These are phyloP conservation scores for Coturnix japonica DNA, from an alignment of 2,113 vertebrate genomes.

Conservation along the genomic window DNA sequence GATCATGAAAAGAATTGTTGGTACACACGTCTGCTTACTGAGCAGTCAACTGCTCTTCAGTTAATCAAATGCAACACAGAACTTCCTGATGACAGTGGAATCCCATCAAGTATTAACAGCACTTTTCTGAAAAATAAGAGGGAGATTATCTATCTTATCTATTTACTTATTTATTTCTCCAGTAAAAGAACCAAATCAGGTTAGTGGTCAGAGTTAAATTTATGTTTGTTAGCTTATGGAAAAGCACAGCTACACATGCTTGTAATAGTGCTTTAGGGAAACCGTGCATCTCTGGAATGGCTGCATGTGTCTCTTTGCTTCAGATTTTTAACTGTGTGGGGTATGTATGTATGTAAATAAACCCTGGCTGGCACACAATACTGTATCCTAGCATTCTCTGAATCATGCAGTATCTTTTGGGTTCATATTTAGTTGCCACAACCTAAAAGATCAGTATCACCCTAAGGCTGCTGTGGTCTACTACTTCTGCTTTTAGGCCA, in stretches of 20 bases:
- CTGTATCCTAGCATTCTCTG: not conserved
- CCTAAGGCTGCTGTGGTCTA: not conserved
- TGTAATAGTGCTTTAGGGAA: not conserved
- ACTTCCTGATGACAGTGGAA: not conserved
- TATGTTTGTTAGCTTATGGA: not conserved
- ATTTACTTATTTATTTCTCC: too few relatives aligned
- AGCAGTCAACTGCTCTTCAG: not conserved
- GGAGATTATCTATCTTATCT: too few relatives aligned
- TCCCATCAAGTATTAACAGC: rapidly evolving
- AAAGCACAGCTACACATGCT: rapidly evolving
- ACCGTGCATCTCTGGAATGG: rapidly evolving
- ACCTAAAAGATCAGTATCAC: not conserved
- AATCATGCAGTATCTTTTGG: not conserved
- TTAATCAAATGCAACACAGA: not conserved
- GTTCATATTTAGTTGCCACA: not conserved
- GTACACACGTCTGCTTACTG: not conserved
- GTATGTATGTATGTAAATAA: not conserved
- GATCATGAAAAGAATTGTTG: not conserved
- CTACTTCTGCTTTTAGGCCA: not conserved
- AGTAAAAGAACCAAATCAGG: not conserved
- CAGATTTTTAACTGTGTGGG: not conserved
- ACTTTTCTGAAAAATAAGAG: not conserved
- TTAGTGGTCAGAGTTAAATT: not conserved
- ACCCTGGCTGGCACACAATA: not conserved
- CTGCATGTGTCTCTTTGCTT: not conserved